Conservation (phyloP, 2,113 vertebrate genomes). For the Bubo blakistoni region DNA sequence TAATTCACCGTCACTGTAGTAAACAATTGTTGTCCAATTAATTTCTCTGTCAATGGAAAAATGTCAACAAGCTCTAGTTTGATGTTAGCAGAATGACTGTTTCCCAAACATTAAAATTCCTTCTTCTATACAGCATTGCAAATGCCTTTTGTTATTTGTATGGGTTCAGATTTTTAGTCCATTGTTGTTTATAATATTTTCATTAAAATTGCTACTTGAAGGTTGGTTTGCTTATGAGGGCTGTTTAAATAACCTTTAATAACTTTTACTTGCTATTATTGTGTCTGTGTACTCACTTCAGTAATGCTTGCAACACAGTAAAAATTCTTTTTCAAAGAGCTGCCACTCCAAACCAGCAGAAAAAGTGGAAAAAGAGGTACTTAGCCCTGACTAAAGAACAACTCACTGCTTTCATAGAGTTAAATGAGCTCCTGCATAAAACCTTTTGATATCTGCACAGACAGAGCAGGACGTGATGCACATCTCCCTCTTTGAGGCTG, state of each 20-base stretch:
- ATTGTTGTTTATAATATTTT: neutral
- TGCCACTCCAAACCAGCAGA: neutral
- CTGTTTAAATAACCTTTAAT: neutral
- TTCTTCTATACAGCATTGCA: neutral
- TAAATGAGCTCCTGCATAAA: neutral
- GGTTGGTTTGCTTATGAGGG: neutral
- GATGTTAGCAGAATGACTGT: neutral
- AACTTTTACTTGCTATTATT: neutral
- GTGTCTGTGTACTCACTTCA: neutral
- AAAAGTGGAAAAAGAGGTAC: neutral
- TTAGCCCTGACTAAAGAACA: neutral
- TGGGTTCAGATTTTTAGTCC: neutral
- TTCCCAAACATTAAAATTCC: neutral
- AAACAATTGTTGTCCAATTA: neutral
- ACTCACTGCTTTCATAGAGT: neutral
- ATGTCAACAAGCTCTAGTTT: neutral
- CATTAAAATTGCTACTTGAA: neutral
- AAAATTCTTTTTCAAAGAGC: neutral
- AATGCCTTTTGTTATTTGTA: neutral
- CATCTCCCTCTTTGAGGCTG: neutral
- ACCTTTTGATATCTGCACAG: neutral
- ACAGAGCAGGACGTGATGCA: neutral
- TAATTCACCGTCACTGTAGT: neutral
- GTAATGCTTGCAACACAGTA: neutral
- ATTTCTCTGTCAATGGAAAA: neutral